Base-by-base conservation (phyloP, 2,113 vertebrate genomes). In the Corythornis vintsioides region DNA sequence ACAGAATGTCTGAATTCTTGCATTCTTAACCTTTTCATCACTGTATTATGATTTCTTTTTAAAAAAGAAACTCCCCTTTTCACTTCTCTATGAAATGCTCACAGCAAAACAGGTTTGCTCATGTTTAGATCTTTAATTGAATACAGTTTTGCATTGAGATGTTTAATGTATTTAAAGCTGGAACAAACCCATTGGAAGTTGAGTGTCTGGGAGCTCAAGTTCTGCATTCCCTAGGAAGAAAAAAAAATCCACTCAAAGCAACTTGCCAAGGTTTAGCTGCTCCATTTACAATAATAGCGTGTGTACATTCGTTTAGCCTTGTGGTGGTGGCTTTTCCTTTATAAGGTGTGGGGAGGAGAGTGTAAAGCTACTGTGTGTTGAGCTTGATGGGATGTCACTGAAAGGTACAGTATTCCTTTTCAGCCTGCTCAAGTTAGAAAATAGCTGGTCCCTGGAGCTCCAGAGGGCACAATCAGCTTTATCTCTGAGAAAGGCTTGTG, bases 151-250 rank as follows among this genome's bases (percentile, higher is more conserved):
- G 83, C 96, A 95, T 96, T 94, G 91, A 96, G 96, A 93, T 88
- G 70, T 96, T 96, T 94, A 50, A 96, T 98, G 95, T 97, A 97
- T 98, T 97, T 97, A 96, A 97, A 96, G 97, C 95, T 97, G 96
- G 97, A 95, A 93, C 81, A 95, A 96, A 88, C 93, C 82, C 59
- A n/a, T 35, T 64, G 83, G 93, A 93, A 95, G 74, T 17, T 4
- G 77, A 47, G 43, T 16, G 65, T 72, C 92, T 5, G 7, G 93
- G 95, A 97, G 96, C 88, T 96, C 89, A 93, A 97, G 95, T 95
- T 96, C 95, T 97, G 95, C 94, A 75, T 95, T 96, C 90, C 83
- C 73, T 77, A 90, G 95, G 92, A 97, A 95, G 93, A 93, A 94
- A 94, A 87, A 93, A 92, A 93, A 89, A 78, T 40, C 76, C 75